Evolutionary conservation across 2,113 vertebrate species (phyloP), one percentile per base, ranked within the genome.

Genomic region (Tretioscincus oriximinensis): DNA sequence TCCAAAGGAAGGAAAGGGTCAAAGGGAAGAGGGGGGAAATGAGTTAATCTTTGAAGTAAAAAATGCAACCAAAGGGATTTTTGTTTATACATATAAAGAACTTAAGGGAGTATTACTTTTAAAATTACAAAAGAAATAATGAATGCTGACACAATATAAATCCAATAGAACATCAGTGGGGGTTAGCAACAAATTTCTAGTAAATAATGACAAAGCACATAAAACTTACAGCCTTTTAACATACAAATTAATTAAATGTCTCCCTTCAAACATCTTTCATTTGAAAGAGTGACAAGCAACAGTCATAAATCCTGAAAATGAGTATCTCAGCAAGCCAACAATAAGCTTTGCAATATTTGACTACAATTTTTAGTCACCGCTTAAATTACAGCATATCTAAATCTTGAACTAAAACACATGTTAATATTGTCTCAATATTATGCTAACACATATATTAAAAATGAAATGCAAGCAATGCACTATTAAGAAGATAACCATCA

Each of bases 41-140:
- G 87, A 93, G 84, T 14, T 92, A 20, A 85, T 85, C 88, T 90
- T 84, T 91, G 89, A 88, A 89, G 87, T 73, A 91, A 92, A 90
- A 41, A 90, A 35, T 79, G 6, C 86, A 84, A 73, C 83, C 58
- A 91, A 83, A 58, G 31, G 64, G 67, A 75, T 67, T 14, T 90
- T 86, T 86, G 1, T 63, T 88, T 89, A 88, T 79, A 70, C 90
- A 84, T 78, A 85, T 78, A 82, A 84, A 76, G 80, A 83, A 60
- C 47, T 91, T 91, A 86, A 84, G 84, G 71, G 77, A 92, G 76
- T 85, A 88, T 88, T 85, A 64, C 3, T 83, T 28, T 93, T 75
- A 87, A 92, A 92, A 88, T 88, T 92, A 93, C 70, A 91, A 84
- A 83, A 91, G 61, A 18, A 78, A 77, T 88, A 88, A 87, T 85